Percentiles rank a stretch among this genome's conserved stretches.
Conservation (phyloP, 2,888 invertebrate species). For the Sinelater perroti region DNA sequence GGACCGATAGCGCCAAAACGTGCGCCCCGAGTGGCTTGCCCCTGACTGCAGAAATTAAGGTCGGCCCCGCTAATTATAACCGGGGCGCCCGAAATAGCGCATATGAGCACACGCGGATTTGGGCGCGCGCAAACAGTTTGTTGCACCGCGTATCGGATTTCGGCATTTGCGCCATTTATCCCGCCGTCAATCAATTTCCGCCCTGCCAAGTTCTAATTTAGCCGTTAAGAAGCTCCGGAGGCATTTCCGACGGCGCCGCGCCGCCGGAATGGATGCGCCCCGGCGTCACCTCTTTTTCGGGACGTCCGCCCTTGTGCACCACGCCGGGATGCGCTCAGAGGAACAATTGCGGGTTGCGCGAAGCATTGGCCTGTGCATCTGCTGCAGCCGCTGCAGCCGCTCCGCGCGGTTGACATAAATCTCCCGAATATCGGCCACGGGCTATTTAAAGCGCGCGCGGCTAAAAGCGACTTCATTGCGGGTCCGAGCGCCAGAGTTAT, state of each 20-base stretch:
- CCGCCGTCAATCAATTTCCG: neutral
- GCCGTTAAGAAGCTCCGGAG: neutral
- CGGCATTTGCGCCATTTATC: neutral
- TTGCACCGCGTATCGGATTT: conserved; percentile 8
- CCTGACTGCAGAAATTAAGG: conserved; percentile 35
- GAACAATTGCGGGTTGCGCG: too few relatives aligned
- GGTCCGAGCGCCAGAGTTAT: too few relatives aligned
- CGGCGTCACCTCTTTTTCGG: conserved; percentile 3
- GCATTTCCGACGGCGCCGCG: conserved; percentile 5
- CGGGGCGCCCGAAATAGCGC: conserved; percentile 27
- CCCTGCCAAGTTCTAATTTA: neutral
- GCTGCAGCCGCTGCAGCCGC: conserved; percentile 9
- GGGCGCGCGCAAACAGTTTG: conserved; percentile 4
- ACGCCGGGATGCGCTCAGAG: too few relatives aligned
- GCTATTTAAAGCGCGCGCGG: conserved; percentile 19
- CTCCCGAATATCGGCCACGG: conserved; percentile 23
- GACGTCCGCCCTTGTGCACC: too few relatives aligned
- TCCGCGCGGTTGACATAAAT: conserved; percentile 20
- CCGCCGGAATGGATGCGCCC: neutral
- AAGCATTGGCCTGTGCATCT: conserved; percentile 22
- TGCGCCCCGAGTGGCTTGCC: conserved; percentile 12
- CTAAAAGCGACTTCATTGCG: too few relatives aligned
- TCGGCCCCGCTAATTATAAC: conserved; percentile 30
- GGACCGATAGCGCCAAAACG: conserved; percentile 10
- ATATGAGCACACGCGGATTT: conserved; percentile 18